phyloP scores from a whole-genome alignment of 2,888 invertebrate genomes.

The Cerastoderma edule region DNA sequence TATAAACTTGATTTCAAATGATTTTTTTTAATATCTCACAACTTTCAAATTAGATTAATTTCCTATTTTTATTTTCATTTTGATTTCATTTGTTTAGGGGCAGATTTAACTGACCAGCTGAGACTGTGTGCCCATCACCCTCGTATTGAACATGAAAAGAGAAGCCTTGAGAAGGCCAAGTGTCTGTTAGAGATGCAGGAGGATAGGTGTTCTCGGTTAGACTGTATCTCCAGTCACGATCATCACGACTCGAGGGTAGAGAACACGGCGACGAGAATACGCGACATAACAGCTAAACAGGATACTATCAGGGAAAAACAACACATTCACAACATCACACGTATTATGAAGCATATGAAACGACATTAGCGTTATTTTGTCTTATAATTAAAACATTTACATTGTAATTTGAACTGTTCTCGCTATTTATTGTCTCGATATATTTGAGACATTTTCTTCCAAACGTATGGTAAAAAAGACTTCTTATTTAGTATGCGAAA shows the following conservation, averaged over 20 bases:
- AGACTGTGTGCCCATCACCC: slow-evolving; percentile 14
- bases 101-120: slow-evolving; percentile 15
- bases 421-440: too few relatives aligned
- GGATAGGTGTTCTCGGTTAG: slow-evolving; percentile 5
- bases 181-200: slow-evolving; percentile 22
- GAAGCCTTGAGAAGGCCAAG: slow-evolving; percentile 15
- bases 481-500: too few relatives aligned
- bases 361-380: too few relatives aligned
- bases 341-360: slow-evolving; percentile 31
- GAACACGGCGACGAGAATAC: slow-evolving; percentile 23
- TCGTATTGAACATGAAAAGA: slow-evolving; percentile 17
- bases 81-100: too few relatives aligned
- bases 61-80: too few relatives aligned
- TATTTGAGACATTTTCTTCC: too few relatives aligned
- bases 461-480: too few relatives aligned
- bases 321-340: slow-evolving; percentile 20
- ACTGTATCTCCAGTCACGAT: not conserved
- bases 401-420: too few relatives aligned
- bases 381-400: too few relatives aligned
- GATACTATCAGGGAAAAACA: slow-evolving; percentile 26
- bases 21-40: too few relatives aligned
- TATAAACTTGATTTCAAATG: too few relatives aligned
- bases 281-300: slow-evolving; percentile 28
- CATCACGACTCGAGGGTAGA: not conserved
- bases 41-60: too few relatives aligned